Conservation (phyloP, 2,888 invertebrate genomes). For the Phania funesta region DNA sequence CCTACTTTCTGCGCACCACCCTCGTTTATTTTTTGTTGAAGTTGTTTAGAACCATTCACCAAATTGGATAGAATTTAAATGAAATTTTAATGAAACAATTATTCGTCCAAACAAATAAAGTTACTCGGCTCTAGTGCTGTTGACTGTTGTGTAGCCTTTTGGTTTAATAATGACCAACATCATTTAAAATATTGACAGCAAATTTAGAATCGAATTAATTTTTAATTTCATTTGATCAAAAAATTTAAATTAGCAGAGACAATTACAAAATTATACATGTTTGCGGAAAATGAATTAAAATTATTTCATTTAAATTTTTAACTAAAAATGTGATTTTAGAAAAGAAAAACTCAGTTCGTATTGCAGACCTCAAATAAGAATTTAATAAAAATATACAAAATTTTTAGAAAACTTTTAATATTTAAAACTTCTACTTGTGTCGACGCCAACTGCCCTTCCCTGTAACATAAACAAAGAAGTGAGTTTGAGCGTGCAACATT, state of each 20-base stretch:
- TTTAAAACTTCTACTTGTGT: neutral
- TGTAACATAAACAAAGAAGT: neutral
- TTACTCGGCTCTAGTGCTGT: neutral
- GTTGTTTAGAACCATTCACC: slow-evolving; percentile 3
- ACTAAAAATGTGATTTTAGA: neutral
- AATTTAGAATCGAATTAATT: slow-evolving; percentile 52
- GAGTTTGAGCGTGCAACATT: neutral
- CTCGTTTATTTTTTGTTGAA: neutral
- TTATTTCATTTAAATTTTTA: neutral
- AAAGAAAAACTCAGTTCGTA: too few species aligned
- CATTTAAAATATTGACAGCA: slow-evolving; percentile 59
- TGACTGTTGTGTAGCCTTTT: slow-evolving; percentile 11
- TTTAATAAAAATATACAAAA: neutral
- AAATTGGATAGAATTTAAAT: slow-evolving; percentile 54
- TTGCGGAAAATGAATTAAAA: neutral
- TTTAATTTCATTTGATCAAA: slow-evolving; percentile 40
- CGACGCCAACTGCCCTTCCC: neutral
- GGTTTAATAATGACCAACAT: slow-evolving; percentile 35
- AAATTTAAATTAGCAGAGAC: neutral
- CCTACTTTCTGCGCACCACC: neutral
- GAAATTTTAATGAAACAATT: slow-evolving; percentile 54
- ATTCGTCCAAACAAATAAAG: slow-evolving; percentile 32
- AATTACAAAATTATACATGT: neutral
- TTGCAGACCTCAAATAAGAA: too few species aligned
- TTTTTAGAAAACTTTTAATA: neutral